phyloP scores from a whole-genome alignment of 2,888 invertebrate species.

The Drosophila nr. medialis region DNA sequence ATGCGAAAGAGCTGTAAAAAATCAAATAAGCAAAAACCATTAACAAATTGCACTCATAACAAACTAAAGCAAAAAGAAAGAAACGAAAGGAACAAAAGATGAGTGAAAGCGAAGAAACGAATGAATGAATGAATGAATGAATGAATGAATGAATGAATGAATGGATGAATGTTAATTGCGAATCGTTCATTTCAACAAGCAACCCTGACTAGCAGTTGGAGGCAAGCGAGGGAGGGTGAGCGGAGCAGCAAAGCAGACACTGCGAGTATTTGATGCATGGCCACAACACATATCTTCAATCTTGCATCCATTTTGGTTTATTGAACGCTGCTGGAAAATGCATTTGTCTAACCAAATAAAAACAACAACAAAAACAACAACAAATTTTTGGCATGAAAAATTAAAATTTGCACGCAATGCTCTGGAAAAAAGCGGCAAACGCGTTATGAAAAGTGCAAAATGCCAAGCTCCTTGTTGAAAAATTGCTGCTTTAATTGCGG shows the following conservation, averaged over 20 bases:
- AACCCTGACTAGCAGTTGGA: constrained; percentile 1
- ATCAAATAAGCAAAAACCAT: constrained; percentile 36
- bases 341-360: constrained; percentile 12
- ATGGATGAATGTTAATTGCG: constrained; percentile 62
- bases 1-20: constrained; percentile 41
- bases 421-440: constrained; percentile 35
- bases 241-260: not conserved
- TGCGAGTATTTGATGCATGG: constrained; percentile 8
- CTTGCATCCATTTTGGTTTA: constrained; percentile 52
- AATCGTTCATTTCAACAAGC: constrained; percentile 39
- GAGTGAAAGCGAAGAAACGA: constrained; percentile 45
- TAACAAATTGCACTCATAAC: constrained; percentile 42
- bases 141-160: not conserved
- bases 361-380: not conserved
- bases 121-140: constrained; percentile 35
- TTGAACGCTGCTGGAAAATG: constrained; percentile 43
- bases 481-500: constrained; percentile 75
- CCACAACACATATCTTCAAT: constrained; percentile 52
- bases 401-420: constrained; percentile 77
- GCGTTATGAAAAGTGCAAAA: constrained; percentile 55
- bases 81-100: constrained; percentile 19
- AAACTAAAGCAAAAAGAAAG: constrained; percentile 1
- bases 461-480: constrained; percentile 49
- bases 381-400: constrained; percentile 62
- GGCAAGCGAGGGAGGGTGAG: not conserved